Base-by-base conservation (phyloP, 2,888 invertebrate species). In the Plutella xylostella region DNA sequence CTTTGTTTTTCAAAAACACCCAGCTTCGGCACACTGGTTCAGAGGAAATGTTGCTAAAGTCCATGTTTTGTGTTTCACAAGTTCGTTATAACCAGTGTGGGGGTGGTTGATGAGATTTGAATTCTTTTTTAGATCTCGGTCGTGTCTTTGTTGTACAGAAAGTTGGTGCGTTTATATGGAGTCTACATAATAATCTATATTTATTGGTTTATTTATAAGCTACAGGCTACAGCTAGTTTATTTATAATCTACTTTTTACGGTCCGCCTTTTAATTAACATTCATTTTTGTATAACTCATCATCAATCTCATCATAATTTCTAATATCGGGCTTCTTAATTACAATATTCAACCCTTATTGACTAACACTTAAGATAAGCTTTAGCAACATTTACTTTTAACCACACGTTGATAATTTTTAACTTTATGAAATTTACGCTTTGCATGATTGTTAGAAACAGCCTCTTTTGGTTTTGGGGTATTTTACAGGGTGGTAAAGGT, bases 391-490 rank as follows among this genome's bases (percentile, higher is more conserved):
- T 41, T 44, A 42, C 46, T 35, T 21, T 14, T 25, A 25, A 18
- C 9, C 5, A 14, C 1, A 2, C 14, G 14, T 34, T 34, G 34
- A 28, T 47, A 19, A 48, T 46, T 44, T 40, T 35, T 30, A 58
- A 48, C 48, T 55, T 54, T 14, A 14, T 14, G 19, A 9, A 20
- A 34, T 33, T 30, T 11, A 20, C 54, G 71, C 73, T 77, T 75
- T 73, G 82, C 77, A 76, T 76, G 77, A 55, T 53, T 63, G 57
- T 63, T 53, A 72, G 78, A 80, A 83, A 85, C 85, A 85, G 85
- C 83, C 84, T 84, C 84, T 82, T 84, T 83, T 82, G 78, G 78
- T 77, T 72, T 61, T 56, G 45, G 62, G 67, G 65, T 55, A 57
- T 15, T 33, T 33, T 18, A 12, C 31, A 33, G 18, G 15, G 3